These are phyloP conservation scores for Propsilocerus akamusi DNA, from an alignment of 1,140 invertebrate species.

Conservation along the genomic window DNA sequence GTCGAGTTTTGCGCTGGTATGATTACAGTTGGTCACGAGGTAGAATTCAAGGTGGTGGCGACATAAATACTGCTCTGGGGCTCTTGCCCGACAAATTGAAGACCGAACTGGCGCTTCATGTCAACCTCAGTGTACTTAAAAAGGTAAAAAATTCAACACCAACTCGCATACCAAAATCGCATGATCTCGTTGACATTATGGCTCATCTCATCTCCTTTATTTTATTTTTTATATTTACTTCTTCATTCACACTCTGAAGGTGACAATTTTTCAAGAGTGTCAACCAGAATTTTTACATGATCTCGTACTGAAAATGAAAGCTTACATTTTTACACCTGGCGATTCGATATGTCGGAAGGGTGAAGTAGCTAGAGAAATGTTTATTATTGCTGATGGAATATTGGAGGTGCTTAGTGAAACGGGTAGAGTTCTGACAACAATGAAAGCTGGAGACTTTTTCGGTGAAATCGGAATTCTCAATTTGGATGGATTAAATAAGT, in stretches of 20 bases:
- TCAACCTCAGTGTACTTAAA: slow-evolving; percentile 86
- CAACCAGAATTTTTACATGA: slow-evolving; percentile 94
- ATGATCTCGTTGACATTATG: background rate
- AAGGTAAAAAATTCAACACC: slow-evolving; percentile 48
- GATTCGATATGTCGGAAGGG: slow-evolving; percentile 89
- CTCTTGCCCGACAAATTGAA: slow-evolving; percentile 89
- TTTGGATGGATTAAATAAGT: slow-evolving; percentile 91
- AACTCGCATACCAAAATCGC: too few species aligned
- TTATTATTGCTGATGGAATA: slow-evolving; percentile 93
- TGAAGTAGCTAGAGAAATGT: slow-evolving; percentile 91
- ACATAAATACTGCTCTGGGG: slow-evolving; percentile 86
- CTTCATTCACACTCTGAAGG: slow-evolving; percentile 28
- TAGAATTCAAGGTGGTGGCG: slow-evolving; percentile 85
- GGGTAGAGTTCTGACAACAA: slow-evolving; percentile 80
- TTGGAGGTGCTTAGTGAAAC: slow-evolving; percentile 89
- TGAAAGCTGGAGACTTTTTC: slow-evolving; percentile 96
- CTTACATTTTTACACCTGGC: slow-evolving; percentile 92
- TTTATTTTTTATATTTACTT: background rate
- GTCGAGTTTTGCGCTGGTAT: slow-evolving; percentile 86
- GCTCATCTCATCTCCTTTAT: slow-evolving; percentile 5
- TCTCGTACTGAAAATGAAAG: slow-evolving; percentile 93
- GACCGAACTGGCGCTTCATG: slow-evolving; percentile 88
- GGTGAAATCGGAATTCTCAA: slow-evolving; percentile 95
- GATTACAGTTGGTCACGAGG: slow-evolving; percentile 95
- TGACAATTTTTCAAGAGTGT: slow-evolving; percentile 81